Base-by-base conservation (phyloP, 2,888 invertebrate genomes). In the Chymomyza fuscimana region DNA sequence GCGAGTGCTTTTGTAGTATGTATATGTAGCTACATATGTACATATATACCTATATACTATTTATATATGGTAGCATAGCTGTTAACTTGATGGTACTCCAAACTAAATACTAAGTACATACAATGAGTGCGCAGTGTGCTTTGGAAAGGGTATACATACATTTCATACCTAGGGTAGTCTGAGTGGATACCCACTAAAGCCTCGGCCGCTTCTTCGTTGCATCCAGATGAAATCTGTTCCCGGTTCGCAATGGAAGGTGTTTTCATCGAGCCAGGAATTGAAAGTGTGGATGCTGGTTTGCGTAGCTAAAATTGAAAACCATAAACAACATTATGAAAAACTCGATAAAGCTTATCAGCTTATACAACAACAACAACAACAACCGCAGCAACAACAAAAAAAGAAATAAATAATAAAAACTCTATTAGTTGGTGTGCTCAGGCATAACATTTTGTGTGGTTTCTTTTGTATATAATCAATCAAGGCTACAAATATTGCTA, bases 251-350 rank as follows among this genome's bases (percentile, higher is more conserved):
- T 93, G 88, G 93, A 92, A 93, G 93, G 92, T 92, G 93, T 93
- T 94, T 96, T 97, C 95, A 96, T 96, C 93, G 96, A 97, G 93
- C 97, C 97, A 92, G 98, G 97, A 93, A 98, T 97, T 93, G 98
- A 98, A 93, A 97, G 96, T 93, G 97, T 97, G 93, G 98, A 98
- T 93, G 96, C 96, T 93, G 98, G 98, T 95, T 98, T 98, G 94
- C 98, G 97, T 93, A 98, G 96, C 97, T 98, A 73, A 63, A 83
- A 79, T 12, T 56, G 32, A 46, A 52, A 65, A 68, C 12, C 25
- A 66, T 25, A 58, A 52, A 56, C 22, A 25, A 56, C 4, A 56
- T 69, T 52, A 60, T 61, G 25, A 19, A 51, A 32, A n/a, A 51
- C 15, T 32, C 32, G 32, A 32, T 32, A 32, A 32, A 7, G 9